Evolutionary conservation across 2,888 invertebrate species (phyloP), one percentile per base, ranked within the genome.

Genomic region (Cynaeus angustus): DNA sequence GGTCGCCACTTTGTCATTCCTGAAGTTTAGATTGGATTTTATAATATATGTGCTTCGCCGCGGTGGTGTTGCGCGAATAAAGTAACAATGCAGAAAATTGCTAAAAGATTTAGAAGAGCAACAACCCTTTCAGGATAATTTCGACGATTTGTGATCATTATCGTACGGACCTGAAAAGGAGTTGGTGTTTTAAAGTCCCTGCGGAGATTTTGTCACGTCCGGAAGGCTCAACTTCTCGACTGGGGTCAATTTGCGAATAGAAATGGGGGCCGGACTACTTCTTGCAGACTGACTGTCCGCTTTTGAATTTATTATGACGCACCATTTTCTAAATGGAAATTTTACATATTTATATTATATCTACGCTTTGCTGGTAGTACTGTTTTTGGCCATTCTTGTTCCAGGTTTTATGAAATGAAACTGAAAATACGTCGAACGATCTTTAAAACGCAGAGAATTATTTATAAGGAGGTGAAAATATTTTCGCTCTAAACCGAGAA

Each of bases 21-120:
- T 84, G 85, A 85, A 85, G 85, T 85, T 85, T 85, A 85, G 85
- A 85, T 85, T 85, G 83, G 84, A 85, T 85, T 85, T 84, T 83
- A 81, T 84, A 83, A 84, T 81, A 80, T 82, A 84, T 83, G 77
- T 75, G 75, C 77, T 74, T 73, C 77, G 61, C 68, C 53, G 45
- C 56, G 68, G 46, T 56, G 70, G 71, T 69, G 66, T 71, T 71
- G 59, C 64, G 68, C 68, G 62, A 37, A 56, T 69, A 69, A 68
- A 68, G 64, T 68, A 68, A 68, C 68, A 68, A 68, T 45, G 64
- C 68, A 41, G 68, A 68, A 68, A 68, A 68, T 68, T 68, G 55
- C 62, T 59, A 50, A 52, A 59, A 68, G 68, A 68, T 68, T 68
- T 68, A 68, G 61, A 68, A 68, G 10, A 56, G 48, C 55, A 53